A percentile compares a stretch with the other conserved stretches of the same genome.
These are phyloP conservation scores for Pseudochirops corinnae DNA, from an alignment of 2,797 vertebrate genomes.

Conservation along the genomic window DNA sequence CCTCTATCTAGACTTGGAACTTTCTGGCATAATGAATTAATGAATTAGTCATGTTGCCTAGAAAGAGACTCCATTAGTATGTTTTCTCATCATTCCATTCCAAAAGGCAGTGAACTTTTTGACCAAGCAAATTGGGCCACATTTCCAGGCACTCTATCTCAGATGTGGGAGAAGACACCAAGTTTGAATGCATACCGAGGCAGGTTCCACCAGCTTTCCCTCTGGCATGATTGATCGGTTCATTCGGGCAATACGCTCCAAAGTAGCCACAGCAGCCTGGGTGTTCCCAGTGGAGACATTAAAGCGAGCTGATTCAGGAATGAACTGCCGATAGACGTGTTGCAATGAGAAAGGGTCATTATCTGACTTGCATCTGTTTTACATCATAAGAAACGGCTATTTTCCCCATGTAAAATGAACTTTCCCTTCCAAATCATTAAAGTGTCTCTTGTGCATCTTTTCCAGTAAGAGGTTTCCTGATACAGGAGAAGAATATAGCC, in stretches of 20 bases:
- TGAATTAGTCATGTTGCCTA: neutral
- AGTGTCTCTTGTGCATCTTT: neutral
- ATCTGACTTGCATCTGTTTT: neutral
- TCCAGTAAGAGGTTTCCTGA: neutral
- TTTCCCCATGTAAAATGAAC: accelerated
- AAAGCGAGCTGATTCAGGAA: constrained; percentile 94
- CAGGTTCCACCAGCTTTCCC: constrained; percentile 87
- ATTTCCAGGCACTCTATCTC: too few species aligned
- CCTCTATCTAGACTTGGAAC: neutral
- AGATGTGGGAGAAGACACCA: neutral
- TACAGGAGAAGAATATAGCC: accelerated
- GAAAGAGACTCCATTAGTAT: neutral
- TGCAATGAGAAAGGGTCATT: neutral
- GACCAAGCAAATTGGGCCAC: neutral
- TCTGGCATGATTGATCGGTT: constrained; percentile 88
- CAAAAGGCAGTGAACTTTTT: neutral
- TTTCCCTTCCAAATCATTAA: neutral
- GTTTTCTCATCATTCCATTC: neutral
- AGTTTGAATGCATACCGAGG: constrained; percentile 83
- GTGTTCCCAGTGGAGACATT: constrained; percentile 91
- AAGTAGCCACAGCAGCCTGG: constrained; percentile 86
- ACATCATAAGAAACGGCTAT: neutral
- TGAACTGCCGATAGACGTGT: constrained; percentile 85
- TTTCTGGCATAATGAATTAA: neutral
- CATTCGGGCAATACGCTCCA: constrained; percentile 89